phyloP scores from a whole-genome alignment of 2,888 invertebrate genomes.

The Stramonita haemastoma region DNA sequence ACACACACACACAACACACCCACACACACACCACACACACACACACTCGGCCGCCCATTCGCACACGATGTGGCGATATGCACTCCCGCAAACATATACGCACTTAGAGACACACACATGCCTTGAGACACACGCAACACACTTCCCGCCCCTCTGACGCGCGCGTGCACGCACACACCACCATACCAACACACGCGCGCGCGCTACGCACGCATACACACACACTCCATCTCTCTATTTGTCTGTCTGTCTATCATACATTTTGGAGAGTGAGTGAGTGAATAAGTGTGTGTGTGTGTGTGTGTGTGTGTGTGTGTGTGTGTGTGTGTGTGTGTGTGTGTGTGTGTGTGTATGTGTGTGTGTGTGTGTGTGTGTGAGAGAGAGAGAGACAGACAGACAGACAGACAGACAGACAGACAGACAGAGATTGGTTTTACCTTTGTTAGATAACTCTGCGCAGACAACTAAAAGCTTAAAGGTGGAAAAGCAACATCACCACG shows the following conservation, averaged over 20 bases:
- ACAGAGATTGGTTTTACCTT: no score
- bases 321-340: conserved; percentile 5
- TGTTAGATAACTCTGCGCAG: no score
- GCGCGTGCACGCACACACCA: no score
- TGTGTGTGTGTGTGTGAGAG: background rate
- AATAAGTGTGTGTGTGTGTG: background rate
- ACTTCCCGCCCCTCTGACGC: no score
- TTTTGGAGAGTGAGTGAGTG: background rate
- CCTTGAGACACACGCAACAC: background rate
- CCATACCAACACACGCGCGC: no score
- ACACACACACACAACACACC: background rate
- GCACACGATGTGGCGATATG: no score
- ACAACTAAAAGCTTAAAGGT: no score
- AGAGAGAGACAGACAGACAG: no score
- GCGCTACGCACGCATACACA: background rate
- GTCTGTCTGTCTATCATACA: background rate
- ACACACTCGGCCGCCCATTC: background rate
- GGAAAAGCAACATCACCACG: no score
- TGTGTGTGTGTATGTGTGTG: background rate
- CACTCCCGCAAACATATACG: background rate
- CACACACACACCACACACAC: background rate
- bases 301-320: background rate
- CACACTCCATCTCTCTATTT: background rate
- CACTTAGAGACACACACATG: background rate
- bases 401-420: no score